Base-by-base conservation (phyloP, 1,140 invertebrate species). In the Rhagoletis pomonella region DNA sequence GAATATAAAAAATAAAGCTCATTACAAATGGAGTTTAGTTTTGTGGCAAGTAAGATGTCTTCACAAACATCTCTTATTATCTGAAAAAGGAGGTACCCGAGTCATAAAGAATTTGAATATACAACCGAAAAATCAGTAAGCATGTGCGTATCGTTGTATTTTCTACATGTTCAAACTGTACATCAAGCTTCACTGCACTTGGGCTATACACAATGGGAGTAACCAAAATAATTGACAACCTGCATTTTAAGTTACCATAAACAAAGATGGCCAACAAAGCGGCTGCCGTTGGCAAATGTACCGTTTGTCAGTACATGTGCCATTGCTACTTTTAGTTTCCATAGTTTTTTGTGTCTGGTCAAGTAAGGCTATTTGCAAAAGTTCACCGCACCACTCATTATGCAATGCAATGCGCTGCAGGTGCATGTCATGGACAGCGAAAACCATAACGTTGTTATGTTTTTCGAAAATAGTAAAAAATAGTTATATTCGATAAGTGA, bases 171-270 rank as follows among this genome's bases (percentile, higher is more conserved):
- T 19, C 73, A 47, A 55, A 19, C 44, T 17, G 47, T 12, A 9
- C 44, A 29, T 9, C 17, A 81, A 55, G n/a, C 47, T 17, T 47
- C 17, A 2, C 12, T 12, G 14, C 5, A 14, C 14, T 73, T 42
- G 12, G 10, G 67, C 67, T 42, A 29, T 81, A 55, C 47, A 81
- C 47, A 81, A 55, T 81, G 73, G 73, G 44, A 81, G 73, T 55
- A 81, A 12, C 73, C 73, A 58, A 81, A 58, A 55, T 81, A 81
- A 81, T 81, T 17, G 47, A 81, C 73, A 81, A 55, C n/a, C 73
- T 10, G 73, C 47, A 19, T 81, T 81, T 81, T 55, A 55, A 29
- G 44, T 14, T 47, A 55, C 44, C 73, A 81, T 39, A 44, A 73
- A 73, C n/a, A 73, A 73, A 73, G 69, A 73, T 73, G 69, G 69